phyloP scores from a whole-genome alignment of 2,888 invertebrate genomes.

The Ypsolopha scabrella region DNA sequence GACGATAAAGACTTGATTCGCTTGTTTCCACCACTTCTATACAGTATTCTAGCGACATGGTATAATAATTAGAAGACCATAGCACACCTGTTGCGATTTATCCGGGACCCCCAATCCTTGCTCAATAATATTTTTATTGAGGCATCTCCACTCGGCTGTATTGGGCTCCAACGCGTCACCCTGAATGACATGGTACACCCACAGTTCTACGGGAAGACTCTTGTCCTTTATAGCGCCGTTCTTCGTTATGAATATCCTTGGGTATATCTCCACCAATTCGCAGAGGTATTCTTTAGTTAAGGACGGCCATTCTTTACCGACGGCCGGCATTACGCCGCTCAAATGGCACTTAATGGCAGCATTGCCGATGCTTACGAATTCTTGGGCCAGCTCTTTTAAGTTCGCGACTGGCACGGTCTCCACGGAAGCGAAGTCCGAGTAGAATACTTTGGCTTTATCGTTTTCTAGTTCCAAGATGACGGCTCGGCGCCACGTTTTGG shows the following conservation, averaged over 20 bases:
- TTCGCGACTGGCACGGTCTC: conserved; percentile 51
- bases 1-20: too few relatives aligned
- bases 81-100: conserved; percentile 32
- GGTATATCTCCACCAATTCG: conserved; percentile 62
- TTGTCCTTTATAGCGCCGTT: conserved; percentile 54
- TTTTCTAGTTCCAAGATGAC: conserved; percentile 47
- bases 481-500: conserved; percentile 75
- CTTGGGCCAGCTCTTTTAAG: conserved; percentile 60
- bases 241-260: conserved; percentile 65
- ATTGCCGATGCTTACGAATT: conserved; percentile 63
- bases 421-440: conserved; percentile 74
- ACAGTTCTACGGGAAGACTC: conserved; percentile 73
- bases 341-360: conserved; percentile 77
- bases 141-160: conserved; percentile 71
- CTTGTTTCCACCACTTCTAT: neutral
- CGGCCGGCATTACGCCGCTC: conserved; percentile 77
- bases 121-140: conserved; percentile 75
- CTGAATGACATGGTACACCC: conserved; percentile 71
- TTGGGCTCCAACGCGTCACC: conserved; percentile 77
- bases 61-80: conserved; percentile 3
- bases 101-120: conserved; percentile 72
- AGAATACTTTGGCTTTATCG: conserved; percentile 63
- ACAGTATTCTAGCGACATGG: neutral
- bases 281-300: conserved; percentile 72
- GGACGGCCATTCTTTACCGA: conserved; percentile 73